These are phyloP conservation scores for Ciconia nigra DNA, from an alignment of 2,797 vertebrate genomes.

Conservation along the genomic window DNA sequence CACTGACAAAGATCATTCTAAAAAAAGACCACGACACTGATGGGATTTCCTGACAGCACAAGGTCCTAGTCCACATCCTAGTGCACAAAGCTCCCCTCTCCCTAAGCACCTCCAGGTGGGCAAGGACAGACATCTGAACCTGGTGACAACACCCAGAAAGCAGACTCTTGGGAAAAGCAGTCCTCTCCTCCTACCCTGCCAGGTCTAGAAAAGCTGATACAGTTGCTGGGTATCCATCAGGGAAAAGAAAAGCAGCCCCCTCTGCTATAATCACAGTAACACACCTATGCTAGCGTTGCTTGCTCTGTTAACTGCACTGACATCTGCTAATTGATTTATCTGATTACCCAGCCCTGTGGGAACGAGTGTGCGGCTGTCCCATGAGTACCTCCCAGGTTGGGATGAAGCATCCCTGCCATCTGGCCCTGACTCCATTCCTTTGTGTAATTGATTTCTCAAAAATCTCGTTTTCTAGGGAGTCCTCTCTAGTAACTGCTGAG, in stretches of 20 bases:
- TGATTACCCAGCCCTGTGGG: conserved; percentile 32
- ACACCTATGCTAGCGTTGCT: not conserved
- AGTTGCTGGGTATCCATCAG: not conserved
- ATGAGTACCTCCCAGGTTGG: conserved; percentile 57
- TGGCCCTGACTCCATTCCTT: conserved; percentile 30
- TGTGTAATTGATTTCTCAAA: conserved; percentile 45
- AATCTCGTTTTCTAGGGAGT: not conserved
- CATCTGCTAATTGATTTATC: conserved; percentile 59
- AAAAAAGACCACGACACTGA: not conserved
- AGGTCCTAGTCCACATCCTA: not conserved
- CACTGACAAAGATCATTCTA: not conserved
- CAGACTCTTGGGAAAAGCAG: not conserved
- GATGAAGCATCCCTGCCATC: conserved; percentile 65
- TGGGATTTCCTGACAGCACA: not conserved
- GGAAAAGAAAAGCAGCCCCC: not conserved
- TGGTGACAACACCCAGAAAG: not conserved
- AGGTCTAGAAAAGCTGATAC: not conserved
- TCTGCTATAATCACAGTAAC: not conserved
- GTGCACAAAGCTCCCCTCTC: not conserved
- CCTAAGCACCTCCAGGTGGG: not conserved
- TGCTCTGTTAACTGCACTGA: conserved; percentile 44
- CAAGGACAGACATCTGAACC: not conserved
- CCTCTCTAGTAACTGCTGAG: not conserved
- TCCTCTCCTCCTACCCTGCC: not conserved
- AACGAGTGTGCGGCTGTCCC: not conserved